Conservation (phyloP, 2,797 vertebrate genomes). For the Macropus fuliginosus region DNA sequence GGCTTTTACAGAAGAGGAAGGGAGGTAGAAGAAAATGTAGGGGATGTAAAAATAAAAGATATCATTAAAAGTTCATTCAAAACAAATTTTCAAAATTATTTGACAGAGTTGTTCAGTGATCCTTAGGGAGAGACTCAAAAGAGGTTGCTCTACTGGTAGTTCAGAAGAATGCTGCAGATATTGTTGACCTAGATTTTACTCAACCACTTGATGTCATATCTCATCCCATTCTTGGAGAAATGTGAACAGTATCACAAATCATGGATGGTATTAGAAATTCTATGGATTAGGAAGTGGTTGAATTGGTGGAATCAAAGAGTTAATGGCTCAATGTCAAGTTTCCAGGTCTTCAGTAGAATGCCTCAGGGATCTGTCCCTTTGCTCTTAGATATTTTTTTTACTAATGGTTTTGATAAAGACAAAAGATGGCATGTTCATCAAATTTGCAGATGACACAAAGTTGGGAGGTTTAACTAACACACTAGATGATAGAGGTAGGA, state of each 20-base stretch:
- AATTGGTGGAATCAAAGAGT: neutral
- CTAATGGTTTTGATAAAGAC: neutral
- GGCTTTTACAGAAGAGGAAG: no score
- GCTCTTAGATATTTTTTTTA: neutral
- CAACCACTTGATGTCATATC: neutral
- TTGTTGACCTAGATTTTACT: neutral
- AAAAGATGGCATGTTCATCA: neutral
- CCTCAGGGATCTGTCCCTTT: neutral
- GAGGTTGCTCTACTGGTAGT: neutral
- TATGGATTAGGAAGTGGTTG: neutral
- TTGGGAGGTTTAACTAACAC: neutral
- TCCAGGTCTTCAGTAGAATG: neutral
- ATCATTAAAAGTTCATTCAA: no score
- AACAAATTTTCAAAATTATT: no score
- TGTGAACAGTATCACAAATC: neutral
- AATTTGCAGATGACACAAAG: neutral
- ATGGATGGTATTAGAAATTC: neutral
- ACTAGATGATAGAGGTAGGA: neutral
- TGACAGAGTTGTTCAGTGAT: no score
- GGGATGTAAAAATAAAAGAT: no score
- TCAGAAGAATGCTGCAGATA: neutral
- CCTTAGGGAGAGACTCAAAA: no score
- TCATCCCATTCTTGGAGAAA: neutral
- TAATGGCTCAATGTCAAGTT: neutral
- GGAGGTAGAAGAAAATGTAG: no score